These are phyloP conservation scores for Cactoblastis cactorum DNA, from an alignment of 2,888 invertebrate species.

Conservation along the genomic window DNA sequence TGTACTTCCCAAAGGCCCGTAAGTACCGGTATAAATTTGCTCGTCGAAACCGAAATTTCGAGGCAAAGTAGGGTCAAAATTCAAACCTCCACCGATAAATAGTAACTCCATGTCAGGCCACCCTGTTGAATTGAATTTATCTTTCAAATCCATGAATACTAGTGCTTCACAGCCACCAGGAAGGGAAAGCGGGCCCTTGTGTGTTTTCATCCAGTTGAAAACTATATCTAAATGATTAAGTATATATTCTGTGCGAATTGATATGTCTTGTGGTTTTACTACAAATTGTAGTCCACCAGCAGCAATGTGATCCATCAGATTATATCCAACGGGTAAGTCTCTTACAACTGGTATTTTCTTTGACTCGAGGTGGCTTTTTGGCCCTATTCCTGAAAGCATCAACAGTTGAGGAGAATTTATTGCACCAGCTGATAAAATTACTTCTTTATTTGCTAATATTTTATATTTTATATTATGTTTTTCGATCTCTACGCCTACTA, in stretches of 20 bases:
- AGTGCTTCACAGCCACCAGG: conserved; percentile 84
- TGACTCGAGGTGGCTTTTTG: conserved; percentile 77
- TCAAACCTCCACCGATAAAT: conserved; percentile 78
- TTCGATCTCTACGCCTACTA: conserved; percentile 80
- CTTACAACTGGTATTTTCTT: conserved; percentile 75
- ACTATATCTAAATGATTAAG: conserved; percentile 59
- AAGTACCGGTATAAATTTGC: conserved; percentile 60
- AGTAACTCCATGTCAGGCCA: conserved; percentile 84
- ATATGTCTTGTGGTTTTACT: conserved; percentile 56
- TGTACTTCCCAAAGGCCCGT: conserved; percentile 53
- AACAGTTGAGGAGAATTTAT: conserved; percentile 88
- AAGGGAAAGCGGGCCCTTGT: conserved; percentile 79
- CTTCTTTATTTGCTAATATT: conserved; percentile 83
- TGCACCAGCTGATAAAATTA: conserved; percentile 87
- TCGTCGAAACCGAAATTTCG: conserved; percentile 77
- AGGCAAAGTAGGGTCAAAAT: conserved; percentile 64
- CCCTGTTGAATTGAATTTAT: conserved; percentile 72
- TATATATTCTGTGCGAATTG: conserved; percentile 53
- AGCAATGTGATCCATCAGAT: conserved; percentile 84
- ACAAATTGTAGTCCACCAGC: conserved; percentile 82
- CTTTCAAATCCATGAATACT: conserved; percentile 81
- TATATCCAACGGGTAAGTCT: conserved; percentile 82
- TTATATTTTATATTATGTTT: conserved; percentile 70
- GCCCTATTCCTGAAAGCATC: conserved; percentile 89
- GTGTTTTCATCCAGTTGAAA: conserved; percentile 75